Base-by-base conservation (phyloP, 2,888 invertebrate species). In the Athalia cordata region DNA sequence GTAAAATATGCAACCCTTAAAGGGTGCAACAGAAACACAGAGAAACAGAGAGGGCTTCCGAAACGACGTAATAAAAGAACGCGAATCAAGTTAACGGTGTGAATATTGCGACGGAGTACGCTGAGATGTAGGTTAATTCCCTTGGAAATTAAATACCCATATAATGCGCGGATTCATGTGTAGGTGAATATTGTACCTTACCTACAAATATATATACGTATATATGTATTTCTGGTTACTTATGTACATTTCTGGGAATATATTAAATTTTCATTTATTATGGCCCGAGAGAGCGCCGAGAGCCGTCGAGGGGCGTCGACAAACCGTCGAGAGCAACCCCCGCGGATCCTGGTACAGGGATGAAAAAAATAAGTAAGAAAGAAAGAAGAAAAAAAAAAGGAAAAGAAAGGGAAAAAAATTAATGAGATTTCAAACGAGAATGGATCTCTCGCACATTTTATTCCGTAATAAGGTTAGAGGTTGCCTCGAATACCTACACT, bases 1-100 rank as follows among this genome's bases (percentile, higher is more conserved):
- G 80, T 86, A 84, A 85, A 87, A 86, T 85, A 86, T 85, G 81
- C 83, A 82, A 80, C 80, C 82, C 52, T 72, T 72, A 59, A 55
- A 6, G 55, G 4, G 7, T 55, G 55, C 7, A n/a, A 11, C 55
- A 11, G 6, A 11, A 7, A 7, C 55, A 55, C n/a, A 4, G 11
- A 0, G 55, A 6, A n/a, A 6, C 4, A 7, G n/a, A 59, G 59
- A 64, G 62, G 68, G 49, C 67, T 57, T 52, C 52, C 52, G 49
- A 68, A 70, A 70, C 77, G 79, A 79, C 79, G 76, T 74, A 79
- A 80, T 80, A 79, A 82, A 81, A 75, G 81, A 80, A 77, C 79
- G 29, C 29, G 78, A 80, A 80, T 82, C 81, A 75, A 70, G 80
- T 79, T 81, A 83, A 81, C 81, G 78, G 81, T 79, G 84, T 84